These are phyloP conservation scores for Timema podura DNA, from an alignment of 2,888 invertebrate genomes.

Conservation along the genomic window DNA sequence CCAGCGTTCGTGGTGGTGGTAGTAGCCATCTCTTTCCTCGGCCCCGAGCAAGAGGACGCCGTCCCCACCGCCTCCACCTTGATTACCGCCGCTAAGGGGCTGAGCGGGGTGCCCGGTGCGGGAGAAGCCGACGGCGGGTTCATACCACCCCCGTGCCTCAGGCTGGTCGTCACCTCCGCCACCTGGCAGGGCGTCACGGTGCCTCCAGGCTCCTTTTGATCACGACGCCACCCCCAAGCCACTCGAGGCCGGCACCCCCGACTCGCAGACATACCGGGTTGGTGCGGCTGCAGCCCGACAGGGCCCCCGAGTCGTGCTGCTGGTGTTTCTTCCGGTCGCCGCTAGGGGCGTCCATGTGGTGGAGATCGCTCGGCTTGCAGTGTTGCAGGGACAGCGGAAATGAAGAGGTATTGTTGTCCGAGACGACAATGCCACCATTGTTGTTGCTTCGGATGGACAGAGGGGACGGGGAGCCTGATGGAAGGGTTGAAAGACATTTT, in stretches of 20 bases:
- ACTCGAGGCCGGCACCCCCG: slow-evolving; percentile 30
- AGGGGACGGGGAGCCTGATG: slow-evolving; percentile 41
- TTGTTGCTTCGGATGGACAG: slow-evolving; percentile 40
- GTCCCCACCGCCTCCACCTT: slow-evolving; percentile 65
- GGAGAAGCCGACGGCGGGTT: slow-evolving; percentile 31
- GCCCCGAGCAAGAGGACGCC: slow-evolving; percentile 38
- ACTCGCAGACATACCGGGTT: slow-evolving; percentile 51
- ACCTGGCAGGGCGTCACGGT: slow-evolving; percentile 53
- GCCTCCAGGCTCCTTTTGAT: slow-evolving; percentile 61
- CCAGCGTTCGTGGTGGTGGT: slow-evolving; percentile 18
- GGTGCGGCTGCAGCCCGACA: slow-evolving; percentile 61
- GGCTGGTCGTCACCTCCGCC: slow-evolving; percentile 53
- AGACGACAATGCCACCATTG: slow-evolving; percentile 34
- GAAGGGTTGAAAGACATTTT: slow-evolving; percentile 33
- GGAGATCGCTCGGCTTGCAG: slow-evolving; percentile 15
- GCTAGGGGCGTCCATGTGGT: slow-evolving; percentile 16
- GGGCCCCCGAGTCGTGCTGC: slow-evolving; percentile 48
- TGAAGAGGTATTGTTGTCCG: slow-evolving; percentile 19
- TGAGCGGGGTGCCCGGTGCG: not conserved
- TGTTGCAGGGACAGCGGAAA: slow-evolving; percentile 18
- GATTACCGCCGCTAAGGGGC: slow-evolving; percentile 44
- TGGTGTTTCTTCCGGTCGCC: slow-evolving; percentile 31
- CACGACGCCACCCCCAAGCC: slow-evolving; percentile 28
- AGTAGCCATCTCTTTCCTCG: slow-evolving; percentile 29
- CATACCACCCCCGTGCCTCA: slow-evolving; percentile 44